Percentiles rank a stretch among this genome's conserved stretches.
Evolutionary conservation across 2,113 vertebrate species (phyloP).

Genomic region (Nothoprocta perdicaria): DNA sequence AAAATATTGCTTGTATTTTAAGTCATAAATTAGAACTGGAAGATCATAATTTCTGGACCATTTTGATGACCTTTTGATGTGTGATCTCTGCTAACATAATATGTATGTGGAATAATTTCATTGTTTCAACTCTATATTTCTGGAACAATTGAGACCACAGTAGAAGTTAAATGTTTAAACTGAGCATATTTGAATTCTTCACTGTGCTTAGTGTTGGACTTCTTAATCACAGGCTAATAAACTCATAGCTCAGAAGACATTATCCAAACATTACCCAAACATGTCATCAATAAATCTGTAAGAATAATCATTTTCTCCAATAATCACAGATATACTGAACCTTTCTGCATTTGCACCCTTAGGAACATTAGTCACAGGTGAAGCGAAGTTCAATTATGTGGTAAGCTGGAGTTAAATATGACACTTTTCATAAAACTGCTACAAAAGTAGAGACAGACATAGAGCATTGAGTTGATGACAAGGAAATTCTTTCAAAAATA

Average conservation of each 20-base stretch:
- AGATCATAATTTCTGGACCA: not conserved
- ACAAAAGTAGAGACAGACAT: not conserved
- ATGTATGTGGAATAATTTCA: accelerated
- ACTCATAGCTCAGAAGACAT: not conserved
- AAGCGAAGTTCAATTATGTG: not conserved
- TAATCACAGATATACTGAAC: not conserved
- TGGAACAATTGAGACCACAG: not conserved
- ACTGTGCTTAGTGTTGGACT: not conserved
- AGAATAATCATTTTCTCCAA: not conserved
- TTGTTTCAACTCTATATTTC: not conserved
- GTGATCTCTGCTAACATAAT: not conserved
- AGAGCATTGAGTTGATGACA: not conserved
- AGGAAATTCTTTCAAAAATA: not conserved
- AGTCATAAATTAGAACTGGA: not conserved
- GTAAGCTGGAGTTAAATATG: not conserved
- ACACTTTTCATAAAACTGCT: not conserved
- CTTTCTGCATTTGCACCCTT: not conserved
- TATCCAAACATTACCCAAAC: not conserved
- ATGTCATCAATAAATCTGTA: not conserved
- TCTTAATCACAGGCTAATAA: not conserved
- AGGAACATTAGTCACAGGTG: accelerated
- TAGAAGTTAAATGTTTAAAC: not conserved
- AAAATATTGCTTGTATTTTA: not conserved
- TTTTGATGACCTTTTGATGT: not conserved
- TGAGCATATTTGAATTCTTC: not conserved